Evolutionary conservation across 2,113 vertebrate species (phyloP), one percentile per base, ranked within the genome.

Genomic region (Thalassarche chlororhynchos): DNA sequence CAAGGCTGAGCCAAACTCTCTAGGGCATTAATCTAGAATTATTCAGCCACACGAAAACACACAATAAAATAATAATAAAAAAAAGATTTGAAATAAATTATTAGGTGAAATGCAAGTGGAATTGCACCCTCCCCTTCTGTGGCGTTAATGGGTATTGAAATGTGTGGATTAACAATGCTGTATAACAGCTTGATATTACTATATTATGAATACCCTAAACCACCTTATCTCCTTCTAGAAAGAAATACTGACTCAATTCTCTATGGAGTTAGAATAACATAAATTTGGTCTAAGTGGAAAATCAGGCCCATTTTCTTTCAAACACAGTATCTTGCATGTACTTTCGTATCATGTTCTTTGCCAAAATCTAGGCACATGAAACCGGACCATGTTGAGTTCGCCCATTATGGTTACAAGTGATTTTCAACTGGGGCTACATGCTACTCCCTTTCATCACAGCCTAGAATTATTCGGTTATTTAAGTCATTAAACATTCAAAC

Each of bases 401-500:
- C 31, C 74, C 15, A 2, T 36, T 32, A 4, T 5, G 12, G 24
- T 42, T 70, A 32, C 61, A 68, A 69, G 49, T 34, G 81, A 21
- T 65, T 66, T 34, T 91, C 57, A 84, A 25, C 47, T 32, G 65
- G 21, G 60, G 36, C 44, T 78, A 9, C 55, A 19, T 6, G 32
- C 40, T 55, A 23, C 23, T 72, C 23, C 40, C 46, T 74, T 66
- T 58, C 49, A 19, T 40, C 49, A 13, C 49, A 83, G 55, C 55
- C 1, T 17, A 26, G 46, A 70, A 80, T 83, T 79, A 62, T 10
- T 77, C 16, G 5, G 34, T 76, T 88, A 57, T 84, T 86, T 36
- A 92, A 95, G 40, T 38, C 64, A 65, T 85, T 82, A 94, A 95
- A 86, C 3, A 8, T 71, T 79, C 65, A 78, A 76, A 70, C n/a